Conservation (phyloP, 2,113 vertebrate species). For the Cavia porcellus region DNA sequence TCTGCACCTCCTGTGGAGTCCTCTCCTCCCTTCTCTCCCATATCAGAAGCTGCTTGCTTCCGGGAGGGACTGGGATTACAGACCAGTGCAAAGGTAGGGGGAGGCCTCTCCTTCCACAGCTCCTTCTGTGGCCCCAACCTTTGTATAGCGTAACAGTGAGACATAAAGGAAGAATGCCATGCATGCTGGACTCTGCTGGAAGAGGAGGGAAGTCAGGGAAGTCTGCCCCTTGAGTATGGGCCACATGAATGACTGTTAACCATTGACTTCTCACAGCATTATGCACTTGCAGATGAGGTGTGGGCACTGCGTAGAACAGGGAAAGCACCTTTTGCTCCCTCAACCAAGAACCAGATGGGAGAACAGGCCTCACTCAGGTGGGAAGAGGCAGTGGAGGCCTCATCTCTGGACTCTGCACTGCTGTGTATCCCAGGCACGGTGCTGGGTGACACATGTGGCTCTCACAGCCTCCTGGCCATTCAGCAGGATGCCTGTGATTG, state of each 20-base stretch:
- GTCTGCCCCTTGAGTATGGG: not conserved
- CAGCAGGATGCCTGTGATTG: not conserved
- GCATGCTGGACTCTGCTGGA: not conserved
- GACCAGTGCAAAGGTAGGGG: not conserved
- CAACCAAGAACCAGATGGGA: not conserved
- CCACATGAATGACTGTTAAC: accelerated
- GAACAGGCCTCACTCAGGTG: not conserved
- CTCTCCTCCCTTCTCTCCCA: not conserved
- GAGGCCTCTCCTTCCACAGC: not conserved
- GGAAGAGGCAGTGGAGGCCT: not conserved
- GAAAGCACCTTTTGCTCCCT: not conserved
- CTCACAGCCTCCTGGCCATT: accelerated
- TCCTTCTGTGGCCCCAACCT: not conserved
- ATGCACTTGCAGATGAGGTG: accelerated
- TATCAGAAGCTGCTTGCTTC: not conserved
- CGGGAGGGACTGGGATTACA: not conserved
- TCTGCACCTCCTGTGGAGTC: not conserved
- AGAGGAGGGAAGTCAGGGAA: not conserved
- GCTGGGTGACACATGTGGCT: not conserved
- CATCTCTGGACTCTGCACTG: not conserved
- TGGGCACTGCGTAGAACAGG: accelerated
- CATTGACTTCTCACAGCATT: accelerated
- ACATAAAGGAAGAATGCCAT: not conserved
- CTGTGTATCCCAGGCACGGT: accelerated
- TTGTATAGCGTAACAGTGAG: not conserved